Evolutionary conservation across 2,888 invertebrate species (phyloP).

Genomic region (Deilephila porcellus): DNA sequence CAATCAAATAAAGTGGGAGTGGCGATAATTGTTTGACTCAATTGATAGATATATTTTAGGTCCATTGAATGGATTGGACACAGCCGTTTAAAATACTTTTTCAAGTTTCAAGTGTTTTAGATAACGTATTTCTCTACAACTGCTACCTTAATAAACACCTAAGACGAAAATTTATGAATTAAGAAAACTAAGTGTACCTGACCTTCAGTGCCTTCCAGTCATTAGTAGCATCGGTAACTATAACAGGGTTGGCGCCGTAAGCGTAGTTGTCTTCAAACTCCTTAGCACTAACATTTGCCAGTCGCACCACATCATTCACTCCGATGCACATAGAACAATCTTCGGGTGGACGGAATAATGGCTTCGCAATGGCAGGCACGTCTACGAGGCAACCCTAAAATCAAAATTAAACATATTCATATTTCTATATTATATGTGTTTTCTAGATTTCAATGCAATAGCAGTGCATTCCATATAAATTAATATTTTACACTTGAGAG

Average conservation of each 20-base stretch:
- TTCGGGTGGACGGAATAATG: slow-evolving; percentile 90
- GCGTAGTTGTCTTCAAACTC: slow-evolving; percentile 91
- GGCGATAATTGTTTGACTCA: no score
- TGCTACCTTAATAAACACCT: background rate
- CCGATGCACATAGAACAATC: slow-evolving; percentile 91
- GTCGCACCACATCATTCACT: slow-evolving; percentile 86
- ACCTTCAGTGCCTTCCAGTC: slow-evolving; percentile 92
- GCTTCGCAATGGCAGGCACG: slow-evolving; percentile 62
- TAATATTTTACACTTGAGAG: no score
- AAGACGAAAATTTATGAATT: background rate
- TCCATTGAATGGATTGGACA: no score
- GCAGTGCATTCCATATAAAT: no score
- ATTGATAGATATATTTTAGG: no score
- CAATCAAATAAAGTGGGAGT: no score
- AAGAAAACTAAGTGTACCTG: background rate
- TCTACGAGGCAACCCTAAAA: slow-evolving; percentile 64
- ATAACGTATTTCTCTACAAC: background rate
- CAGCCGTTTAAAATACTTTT: no score
- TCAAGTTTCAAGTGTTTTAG: no score
- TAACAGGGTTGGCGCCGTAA: slow-evolving; percentile 91
- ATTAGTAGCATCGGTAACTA: slow-evolving; percentile 91
- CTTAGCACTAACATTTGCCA: slow-evolving; percentile 86
- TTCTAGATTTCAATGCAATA: no score
- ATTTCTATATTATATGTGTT: background rate
- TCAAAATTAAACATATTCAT: background rate